Percentiles rank a stretch among this genome's conserved stretches.
Conservation (phyloP, 2,797 vertebrate species). For the Centroberyx gerrardi region DNA sequence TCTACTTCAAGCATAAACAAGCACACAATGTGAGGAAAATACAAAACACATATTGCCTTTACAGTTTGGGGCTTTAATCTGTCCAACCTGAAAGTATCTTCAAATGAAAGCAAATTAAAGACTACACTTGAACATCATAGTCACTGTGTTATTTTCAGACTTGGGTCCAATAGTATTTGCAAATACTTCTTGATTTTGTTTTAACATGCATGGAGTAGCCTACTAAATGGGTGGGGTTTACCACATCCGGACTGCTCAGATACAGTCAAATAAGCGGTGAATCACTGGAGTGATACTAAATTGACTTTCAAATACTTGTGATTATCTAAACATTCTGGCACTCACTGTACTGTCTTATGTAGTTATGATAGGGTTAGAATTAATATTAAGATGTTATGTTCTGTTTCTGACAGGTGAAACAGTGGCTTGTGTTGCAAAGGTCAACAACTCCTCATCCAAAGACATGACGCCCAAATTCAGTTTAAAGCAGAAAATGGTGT, state of each 20-base stretch:
- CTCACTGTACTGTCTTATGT: background rate
- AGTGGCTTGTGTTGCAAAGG: slow-evolving; percentile 88
- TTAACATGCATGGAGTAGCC: background rate
- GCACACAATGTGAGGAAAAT: no score
- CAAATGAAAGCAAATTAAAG: no score
- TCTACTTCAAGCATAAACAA: no score
- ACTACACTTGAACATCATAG: no score
- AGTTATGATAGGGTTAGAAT: background rate
- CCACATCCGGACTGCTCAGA: slow-evolving; percentile 77
- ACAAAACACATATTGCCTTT: no score
- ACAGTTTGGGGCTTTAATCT: no score
- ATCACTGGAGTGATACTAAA: no score
- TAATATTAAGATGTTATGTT: slow-evolving; percentile 1
- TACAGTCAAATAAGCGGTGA: slow-evolving; percentile 73
- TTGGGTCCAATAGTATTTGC: background rate
- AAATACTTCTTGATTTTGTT: background rate
- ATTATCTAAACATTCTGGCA: background rate
- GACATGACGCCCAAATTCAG: slow-evolving; percentile 90
- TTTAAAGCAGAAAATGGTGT: slow-evolving; percentile 85
- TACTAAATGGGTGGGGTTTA: background rate
- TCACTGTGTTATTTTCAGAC: background rate
- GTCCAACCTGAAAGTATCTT: no score
- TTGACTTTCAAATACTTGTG: no score
- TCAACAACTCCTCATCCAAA: slow-evolving; percentile 94
- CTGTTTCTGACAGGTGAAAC: slow-evolving; percentile 88